Percentiles rank a stretch among this genome's conserved stretches.
phyloP scores from a whole-genome alignment of 2,797 vertebrate genomes.

The Molothrus ater region DNA sequence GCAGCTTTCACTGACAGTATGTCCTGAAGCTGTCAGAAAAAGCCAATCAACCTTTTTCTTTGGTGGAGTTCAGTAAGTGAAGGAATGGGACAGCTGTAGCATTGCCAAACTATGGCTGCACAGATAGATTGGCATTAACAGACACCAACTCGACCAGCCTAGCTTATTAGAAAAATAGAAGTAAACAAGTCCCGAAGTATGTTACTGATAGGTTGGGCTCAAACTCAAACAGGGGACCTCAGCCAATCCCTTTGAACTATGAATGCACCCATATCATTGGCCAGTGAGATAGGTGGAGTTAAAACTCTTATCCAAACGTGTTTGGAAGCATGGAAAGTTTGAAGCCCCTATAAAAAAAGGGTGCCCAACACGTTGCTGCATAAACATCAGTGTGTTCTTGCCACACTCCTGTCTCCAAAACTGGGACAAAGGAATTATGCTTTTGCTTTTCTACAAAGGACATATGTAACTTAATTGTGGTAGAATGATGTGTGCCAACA shows the following conservation, averaged over 20 bases:
- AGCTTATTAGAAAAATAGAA: background rate
- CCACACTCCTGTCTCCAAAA: background rate
- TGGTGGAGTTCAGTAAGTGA: background rate
- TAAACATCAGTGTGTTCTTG: background rate
- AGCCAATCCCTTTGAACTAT: background rate
- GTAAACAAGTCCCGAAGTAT: background rate
- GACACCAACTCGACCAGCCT: background rate
- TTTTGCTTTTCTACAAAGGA: background rate
- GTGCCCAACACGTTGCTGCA: background rate
- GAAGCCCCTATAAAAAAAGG: background rate
- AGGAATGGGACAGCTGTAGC: background rate
- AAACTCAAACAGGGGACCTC: background rate
- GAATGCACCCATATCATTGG: background rate
- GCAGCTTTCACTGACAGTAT: background rate
- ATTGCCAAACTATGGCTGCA: background rate
- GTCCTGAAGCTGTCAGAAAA: background rate
- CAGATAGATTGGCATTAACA: background rate
- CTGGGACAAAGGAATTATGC: background rate
- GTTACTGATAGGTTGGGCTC: background rate
- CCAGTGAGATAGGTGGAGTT: background rate
- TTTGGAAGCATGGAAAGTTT: background rate
- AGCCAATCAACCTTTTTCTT: background rate
- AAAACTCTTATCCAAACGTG: background rate
- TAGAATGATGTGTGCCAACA: background rate
- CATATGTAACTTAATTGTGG: background rate